Evolutionary conservation across 2,113 vertebrate genomes (phyloP), one percentile per base, ranked within the genome.

Genomic region (Notechis scutatus): DNA sequence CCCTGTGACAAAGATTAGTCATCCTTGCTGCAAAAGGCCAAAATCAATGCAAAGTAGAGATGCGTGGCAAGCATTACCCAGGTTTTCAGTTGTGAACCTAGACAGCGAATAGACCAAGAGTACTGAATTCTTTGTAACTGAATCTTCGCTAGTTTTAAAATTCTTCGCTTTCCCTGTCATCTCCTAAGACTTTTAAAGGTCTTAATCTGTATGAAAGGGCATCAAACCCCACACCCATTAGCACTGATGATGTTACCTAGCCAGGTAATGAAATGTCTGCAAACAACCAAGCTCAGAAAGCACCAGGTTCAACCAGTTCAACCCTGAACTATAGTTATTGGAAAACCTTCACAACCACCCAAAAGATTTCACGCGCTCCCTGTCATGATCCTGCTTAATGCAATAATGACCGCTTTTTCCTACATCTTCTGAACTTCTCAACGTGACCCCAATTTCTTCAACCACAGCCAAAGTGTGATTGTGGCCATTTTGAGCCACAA

Each of bases 361-460:
- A 54, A 86, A 93, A 93, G 0, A 91, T 92, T 90, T 89, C 1
- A 64, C 74, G 92, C 91, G 94, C 61, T 91, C 93, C 0, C 2
- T 18, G 0, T n/a, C 39, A 94, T 95, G 59, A 9, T 93, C 45
- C 8, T 94, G 0, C 0, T 93, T 94, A 56, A 90, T 39, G 54
- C 11, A 93, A 95, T 45, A 47, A 26, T 88, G 91, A 61, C 95
- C 94, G 26, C 95, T 96, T 74, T 34, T 34, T 92, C 85, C 89
- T 94, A 96, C 94, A 74, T 88, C 90, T 42, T 94, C 94, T 96
- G 94, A 94, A 91, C 85, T 91, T 45, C 89, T 92, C 85, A 90
- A 88, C 94, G 23, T 50, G 61, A 91, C 92, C 26, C 90, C 95
- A 0, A 54, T 92, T 95, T 61, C 64, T 52, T 39, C 85, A 42